Base-by-base conservation (phyloP, 2,797 vertebrate species). In the Thripadectes ignobilis region DNA sequence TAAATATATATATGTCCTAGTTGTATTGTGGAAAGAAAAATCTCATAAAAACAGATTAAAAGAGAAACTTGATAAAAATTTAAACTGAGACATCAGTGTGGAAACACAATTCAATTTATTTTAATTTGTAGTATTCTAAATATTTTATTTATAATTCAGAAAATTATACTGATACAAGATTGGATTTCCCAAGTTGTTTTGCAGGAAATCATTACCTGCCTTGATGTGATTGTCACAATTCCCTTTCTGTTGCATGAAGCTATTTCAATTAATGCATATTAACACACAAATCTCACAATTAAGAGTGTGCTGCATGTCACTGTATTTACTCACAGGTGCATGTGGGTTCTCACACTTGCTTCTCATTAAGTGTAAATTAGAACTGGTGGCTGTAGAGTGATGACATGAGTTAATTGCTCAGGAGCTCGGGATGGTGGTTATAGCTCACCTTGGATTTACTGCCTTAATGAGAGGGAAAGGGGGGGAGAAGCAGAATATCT, bases 91-190 rank as follows among this genome's bases (percentile, higher is more conserved):
- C 27, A 67, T 23, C 30, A 39, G 10, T 54, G 88, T 67, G 30
- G 73, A 92, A 94, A 49, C 7, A 63, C 32, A 66, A 20, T 88
- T 94, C 9, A 65, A 73, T 89, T 85, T 68, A 52, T 88, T 95
- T 86, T 91, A 80, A 92, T 85, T 89, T 95, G 34, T 91, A 75
- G 36, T 58, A 51, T 88, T 91, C 59, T 78, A 55, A 93, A 89
- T 92, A 49, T 74, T 94, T 91, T 88, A 93, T 89, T 93, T 89
- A 84, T 67, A 78, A 77, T 86, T 85, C 36, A 51, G n/a, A 57
- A 80, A 72, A 75, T 55, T 69, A 6, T 43, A 63, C 74, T 96
- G 92, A 79, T 94, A 4, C 17, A 27, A 95, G 30, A 34, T 52
- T 63, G 69, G 36, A 68, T 24, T 91, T 91, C 46, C 59, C 49